These are phyloP conservation scores for Xestia sexstrigata DNA, from an alignment of 2,888 invertebrate species.

Conservation along the genomic window DNA sequence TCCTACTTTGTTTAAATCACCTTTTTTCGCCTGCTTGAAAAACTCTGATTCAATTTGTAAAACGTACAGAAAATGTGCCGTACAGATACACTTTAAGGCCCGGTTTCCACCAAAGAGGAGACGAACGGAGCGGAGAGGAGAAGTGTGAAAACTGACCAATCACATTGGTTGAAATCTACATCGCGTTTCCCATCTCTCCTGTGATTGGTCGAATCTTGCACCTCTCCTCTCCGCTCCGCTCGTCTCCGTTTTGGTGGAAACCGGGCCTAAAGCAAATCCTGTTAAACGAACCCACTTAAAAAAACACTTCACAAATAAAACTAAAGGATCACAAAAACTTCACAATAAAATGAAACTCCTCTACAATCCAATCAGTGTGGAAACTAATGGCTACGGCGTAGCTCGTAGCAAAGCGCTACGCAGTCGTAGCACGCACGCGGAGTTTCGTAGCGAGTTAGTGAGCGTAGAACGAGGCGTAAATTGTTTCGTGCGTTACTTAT, in stretches of 20 bases:
- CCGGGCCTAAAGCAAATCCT: no score
- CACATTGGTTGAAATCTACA: no score
- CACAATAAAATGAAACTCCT: constrained; percentile 29
- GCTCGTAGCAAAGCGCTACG: constrained; percentile 54
- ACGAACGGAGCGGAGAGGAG: no score
- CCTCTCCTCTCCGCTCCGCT: no score
- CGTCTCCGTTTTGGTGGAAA: no score
- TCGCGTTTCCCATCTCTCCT: no score
- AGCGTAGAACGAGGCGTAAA: constrained; percentile 37
- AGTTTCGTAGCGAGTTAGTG: constrained; percentile 55
- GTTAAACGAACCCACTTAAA: constrained; percentile 11
- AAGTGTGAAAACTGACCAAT: no score
- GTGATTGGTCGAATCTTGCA: no score
- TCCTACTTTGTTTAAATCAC: background rate
- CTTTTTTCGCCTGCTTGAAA: background rate
- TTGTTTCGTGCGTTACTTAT: constrained; percentile 29
- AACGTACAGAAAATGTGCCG: background rate
- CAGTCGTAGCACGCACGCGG: constrained; percentile 62
- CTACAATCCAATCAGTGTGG: constrained; percentile 38
- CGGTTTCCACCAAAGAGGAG: no score
- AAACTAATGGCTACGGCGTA: constrained; percentile 49
- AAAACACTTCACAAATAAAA: background rate
- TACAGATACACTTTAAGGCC: background rate
- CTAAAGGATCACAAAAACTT: constrained; percentile 11
- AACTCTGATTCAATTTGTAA: background rate